These are phyloP conservation scores for Datnioides undecimradiatus DNA, from an alignment of 2,113 vertebrate genomes.

Conservation along the genomic window DNA sequence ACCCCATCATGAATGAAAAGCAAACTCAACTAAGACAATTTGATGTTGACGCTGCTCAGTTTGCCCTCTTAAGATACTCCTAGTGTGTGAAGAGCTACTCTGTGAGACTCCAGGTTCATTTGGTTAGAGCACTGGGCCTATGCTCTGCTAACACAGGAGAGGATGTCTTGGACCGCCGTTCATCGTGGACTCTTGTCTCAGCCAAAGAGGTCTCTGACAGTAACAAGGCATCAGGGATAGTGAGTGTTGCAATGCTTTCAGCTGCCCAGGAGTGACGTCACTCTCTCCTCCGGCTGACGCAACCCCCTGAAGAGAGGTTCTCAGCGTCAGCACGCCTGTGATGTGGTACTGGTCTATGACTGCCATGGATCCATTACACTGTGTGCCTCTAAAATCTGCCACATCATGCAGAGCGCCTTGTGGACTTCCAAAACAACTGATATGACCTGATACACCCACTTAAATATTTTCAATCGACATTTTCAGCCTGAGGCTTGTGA, in stretches of 20 bases:
- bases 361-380: slow-evolving; percentile 34
- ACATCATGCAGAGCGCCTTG: slow-evolving; percentile 18
- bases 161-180: slow-evolving; percentile 10
- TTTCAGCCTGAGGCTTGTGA: slow-evolving; percentile 11
- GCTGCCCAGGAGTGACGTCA: slow-evolving; percentile 60
- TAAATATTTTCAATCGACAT: slow-evolving; percentile 8
- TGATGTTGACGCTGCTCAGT: not conserved
- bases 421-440: slow-evolving; percentile 14
- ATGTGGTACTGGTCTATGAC: slow-evolving; percentile 27
- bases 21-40: not conserved
- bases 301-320: slow-evolving; percentile 61
- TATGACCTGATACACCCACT: not conserved
- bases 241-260: slow-evolving; percentile 32
- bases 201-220: slow-evolving; percentile 47
- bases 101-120: not conserved
- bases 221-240: slow-evolving; percentile 41
- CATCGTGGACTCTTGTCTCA: slow-evolving; percentile 30
- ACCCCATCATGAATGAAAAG: not conserved
- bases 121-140: not conserved
- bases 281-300: slow-evolving; percentile 61
- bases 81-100: not conserved
- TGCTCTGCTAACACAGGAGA: slow-evolving; percentile 11
- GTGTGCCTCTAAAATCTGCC: slow-evolving; percentile 24
- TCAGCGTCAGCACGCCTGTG: slow-evolving; percentile 36
- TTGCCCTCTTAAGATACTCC: not conserved